Evolutionary conservation across 2,797 vertebrate genomes (phyloP), one percentile per base, ranked within the genome.

Genomic region (Argya squamiceps): DNA sequence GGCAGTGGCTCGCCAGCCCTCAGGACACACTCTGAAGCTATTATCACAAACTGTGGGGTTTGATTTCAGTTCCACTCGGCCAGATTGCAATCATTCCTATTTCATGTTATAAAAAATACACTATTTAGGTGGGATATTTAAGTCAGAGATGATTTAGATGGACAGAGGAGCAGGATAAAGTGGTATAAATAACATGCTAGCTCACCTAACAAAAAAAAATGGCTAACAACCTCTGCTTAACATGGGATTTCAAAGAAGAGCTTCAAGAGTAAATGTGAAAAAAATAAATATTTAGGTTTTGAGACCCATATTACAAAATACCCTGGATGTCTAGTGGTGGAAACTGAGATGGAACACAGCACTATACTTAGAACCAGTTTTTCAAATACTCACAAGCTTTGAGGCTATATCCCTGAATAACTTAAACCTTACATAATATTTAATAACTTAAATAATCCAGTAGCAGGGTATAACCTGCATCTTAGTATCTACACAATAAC

Each of bases 11-110:
- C 34, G 52, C 53, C 50, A 90, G 88, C 89, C 88, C 82, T 85
- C 82, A 69, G 92, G 93, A 88, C 89, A 94, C 52, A 36, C 55
- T 80, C 49, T 74, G 60, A 87, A 91, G 82, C 34, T 75, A 81
- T 94, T 92, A 93, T 76, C 82, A 91, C 68, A 80, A 91, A 80
- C 89, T 63, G 15, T 65, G 75, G 75, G 44, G 90, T 88, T 84
- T 94, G 76, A 77, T 85, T 93, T 80, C 75, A 52, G 49, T 71
- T 93, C 79, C 75, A 77, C 79, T 77, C 53, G 37, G 52, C 41
- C 68, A 93, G 89, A 80, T 46, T 91, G 53, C 78, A 89, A 92
- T 80, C 78, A 56, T 70, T 83, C 52, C 46, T 85, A 43, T 80
- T 95, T 80, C 24, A 22, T 24, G 64, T 49, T 83, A 93, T 80